phyloP scores from a whole-genome alignment of 1,140 invertebrate species.

The Psilanteris sp. region DNA sequence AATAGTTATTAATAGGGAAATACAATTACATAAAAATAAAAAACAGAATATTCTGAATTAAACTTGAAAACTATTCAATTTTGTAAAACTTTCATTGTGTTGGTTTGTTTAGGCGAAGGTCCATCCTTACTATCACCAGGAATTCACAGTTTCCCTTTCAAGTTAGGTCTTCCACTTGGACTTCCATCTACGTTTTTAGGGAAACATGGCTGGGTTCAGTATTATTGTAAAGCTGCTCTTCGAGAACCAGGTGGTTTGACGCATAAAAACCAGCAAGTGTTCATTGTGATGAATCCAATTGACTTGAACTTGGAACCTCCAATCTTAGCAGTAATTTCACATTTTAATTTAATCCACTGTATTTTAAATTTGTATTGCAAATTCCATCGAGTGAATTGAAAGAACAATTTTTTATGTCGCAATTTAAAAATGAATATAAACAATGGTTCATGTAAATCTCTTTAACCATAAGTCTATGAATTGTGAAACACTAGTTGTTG shows the following conservation, averaged over 20 bases:
- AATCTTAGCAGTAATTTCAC: conserved; percentile 88
- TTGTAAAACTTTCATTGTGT: too few species aligned
- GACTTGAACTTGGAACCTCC: conserved; percentile 95
- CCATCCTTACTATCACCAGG: conserved; percentile 93
- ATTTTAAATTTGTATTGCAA: too few species aligned
- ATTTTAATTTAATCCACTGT: too few species aligned
- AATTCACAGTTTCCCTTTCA: conserved; percentile 97
- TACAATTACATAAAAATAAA: too few species aligned
- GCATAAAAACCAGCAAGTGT: conserved; percentile 97
- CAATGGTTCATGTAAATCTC: too few species aligned
- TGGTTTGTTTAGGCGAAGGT: conserved; percentile 88
- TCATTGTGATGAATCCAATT: conserved; percentile 97
- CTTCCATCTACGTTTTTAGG: conserved; percentile 95
- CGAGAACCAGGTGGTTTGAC: conserved; percentile 93
- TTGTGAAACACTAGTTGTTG: conserved; percentile 20
- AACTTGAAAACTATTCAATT: too few species aligned
- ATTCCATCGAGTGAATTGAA: too few species aligned
- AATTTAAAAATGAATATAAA: too few species aligned
- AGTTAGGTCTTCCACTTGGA: conserved; percentile 92
- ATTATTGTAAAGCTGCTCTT: conserved; percentile 94
- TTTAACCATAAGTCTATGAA: too few species aligned
- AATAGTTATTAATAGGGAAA: too few species aligned
- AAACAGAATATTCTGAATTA: too few species aligned
- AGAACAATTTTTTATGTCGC: too few species aligned
- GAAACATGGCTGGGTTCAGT: conserved; percentile 97